phyloP scores from a whole-genome alignment of 2,113 vertebrate genomes.

The Triplophysa siluroides region DNA sequence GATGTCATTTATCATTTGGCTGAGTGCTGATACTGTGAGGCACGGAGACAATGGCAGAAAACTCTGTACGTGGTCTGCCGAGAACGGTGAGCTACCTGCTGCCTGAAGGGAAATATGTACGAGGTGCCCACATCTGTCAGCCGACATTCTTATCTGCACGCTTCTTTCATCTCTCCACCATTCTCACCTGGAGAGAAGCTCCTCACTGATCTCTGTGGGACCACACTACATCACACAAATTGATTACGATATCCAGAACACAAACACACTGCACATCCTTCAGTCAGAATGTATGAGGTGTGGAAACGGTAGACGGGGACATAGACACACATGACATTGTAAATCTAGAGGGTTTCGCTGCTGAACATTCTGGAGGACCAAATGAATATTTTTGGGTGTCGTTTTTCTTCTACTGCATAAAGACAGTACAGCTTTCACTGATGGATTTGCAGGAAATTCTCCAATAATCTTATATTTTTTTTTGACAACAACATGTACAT shows the following conservation, averaged over 20 bases:
- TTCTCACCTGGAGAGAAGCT: conserved; percentile 36
- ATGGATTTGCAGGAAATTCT: conserved; percentile 12
- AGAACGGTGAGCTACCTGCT: conserved; percentile 46
- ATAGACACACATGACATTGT: not conserved
- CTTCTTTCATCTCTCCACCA: conserved; percentile 51
- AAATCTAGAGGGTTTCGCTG: not conserved
- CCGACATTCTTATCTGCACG: conserved; percentile 51
- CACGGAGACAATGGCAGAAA: conserved; percentile 32
- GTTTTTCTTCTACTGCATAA: conserved; percentile 2
- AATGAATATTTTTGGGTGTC: conserved; percentile 2
- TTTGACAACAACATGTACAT: conserved; percentile 23
- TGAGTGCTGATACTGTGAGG: conserved; percentile 40
- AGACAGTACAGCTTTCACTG: conserved; percentile 24
- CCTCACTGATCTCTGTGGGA: conserved; percentile 6
- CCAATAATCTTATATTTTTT: not conserved
- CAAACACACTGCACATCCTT: not conserved
- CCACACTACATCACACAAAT: conserved; percentile 17
- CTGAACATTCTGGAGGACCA: conserved; percentile 28
- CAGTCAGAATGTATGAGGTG: conserved; percentile 1
- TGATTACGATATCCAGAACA: conserved; percentile 16
- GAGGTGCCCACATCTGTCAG: conserved; percentile 58
- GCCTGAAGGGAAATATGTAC: conserved; percentile 52
- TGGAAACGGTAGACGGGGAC: not conserved
- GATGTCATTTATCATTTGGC: conserved; percentile 59
- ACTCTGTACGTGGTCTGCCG: conserved; percentile 41